Evolutionary conservation across 2,888 invertebrate genomes (phyloP).

Genomic region (Diplazon laetatorius): DNA sequence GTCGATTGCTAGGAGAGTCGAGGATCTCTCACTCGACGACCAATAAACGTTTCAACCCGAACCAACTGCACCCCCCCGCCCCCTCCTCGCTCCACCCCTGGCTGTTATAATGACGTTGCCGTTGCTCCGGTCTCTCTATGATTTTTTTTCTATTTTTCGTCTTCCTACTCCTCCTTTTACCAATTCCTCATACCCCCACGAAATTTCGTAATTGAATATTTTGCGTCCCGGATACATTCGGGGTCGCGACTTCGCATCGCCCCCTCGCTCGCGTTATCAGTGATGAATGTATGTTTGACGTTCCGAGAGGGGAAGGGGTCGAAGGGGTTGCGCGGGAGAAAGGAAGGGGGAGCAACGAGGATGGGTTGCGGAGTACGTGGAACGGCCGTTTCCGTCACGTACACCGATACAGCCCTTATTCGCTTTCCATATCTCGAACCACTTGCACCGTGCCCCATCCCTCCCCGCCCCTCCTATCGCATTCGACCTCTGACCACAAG

Average conservation of each 20-base stretch:
- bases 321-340: no score
- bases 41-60: constrained; percentile 53
- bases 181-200: not conserved
- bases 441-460: not conserved
- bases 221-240: constrained; percentile 39
- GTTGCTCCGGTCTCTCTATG: constrained; percentile 6
- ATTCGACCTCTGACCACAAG: constrained; percentile 45
- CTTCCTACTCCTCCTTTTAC: not conserved
- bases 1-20: constrained; percentile 1
- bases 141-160: not conserved
- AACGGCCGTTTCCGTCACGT: not conserved
- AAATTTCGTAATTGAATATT: constrained; percentile 62
- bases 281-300: constrained; percentile 53
- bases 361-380: constrained; percentile 21
- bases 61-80: not conserved
- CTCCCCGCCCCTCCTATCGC: constrained; percentile 25
- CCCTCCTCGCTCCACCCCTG: not conserved
- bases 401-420: not conserved
- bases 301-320: constrained; percentile 1
- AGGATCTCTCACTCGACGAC: constrained; percentile 33
- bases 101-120: constrained; percentile 32
- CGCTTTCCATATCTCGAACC: not conserved
- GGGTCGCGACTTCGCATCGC: constrained; percentile 27
- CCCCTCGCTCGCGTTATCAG: constrained; percentile 51
- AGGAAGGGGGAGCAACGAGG: not conserved